Base-by-base conservation (phyloP, 2,797 vertebrate genomes). In the Microtus agrestis region DNA sequence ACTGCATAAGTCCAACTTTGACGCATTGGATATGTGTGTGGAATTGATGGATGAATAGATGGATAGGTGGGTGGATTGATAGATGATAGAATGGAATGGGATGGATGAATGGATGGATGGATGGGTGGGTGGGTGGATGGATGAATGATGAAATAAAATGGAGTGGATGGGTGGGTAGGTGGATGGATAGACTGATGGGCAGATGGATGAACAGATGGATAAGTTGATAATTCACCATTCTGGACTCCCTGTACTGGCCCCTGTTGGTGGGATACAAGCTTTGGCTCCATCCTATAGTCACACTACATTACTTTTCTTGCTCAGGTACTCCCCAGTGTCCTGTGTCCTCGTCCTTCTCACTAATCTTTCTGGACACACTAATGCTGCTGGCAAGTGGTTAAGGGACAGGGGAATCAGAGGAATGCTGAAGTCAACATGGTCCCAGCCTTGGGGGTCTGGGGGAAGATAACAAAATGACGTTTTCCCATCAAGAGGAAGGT, bases 361-460 rank as follows among this genome's bases (percentile, higher is more conserved):
- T 65, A 91, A 81, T 87, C 13, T 40, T 79, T 89, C 79, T 76
- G 92, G 46, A 27, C 34, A 76, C 59, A 65, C 25, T 15, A 88
- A 56, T 82, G 65, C 51, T 91, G 43, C n/a, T 69, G 37, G 12
- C 27, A 90, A 21, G 56, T 59, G 79, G 48, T 10, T 69, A 34
- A 46, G 54, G 48, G 11, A 25, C 34, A 13, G 6, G 8, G 80
- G 71, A 13, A 40, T 40, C 34, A 54, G 71, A 29, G 59, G 12
- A 54, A 6, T 19, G 15, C 7, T 51, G 46, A 21, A 48, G 76
- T n/a, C n/a, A 51, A 29, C 74, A 56, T 0, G 12, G 29, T n/a
- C 56, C 71, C 74, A 46, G 12, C 43, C 40, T 40, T 34, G 37
- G 84, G 34, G 1, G 14, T 31, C 54, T 2, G 1, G 0, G 61